Base-by-base conservation (phyloP, 2,888 invertebrate genomes). In the Drosophila antonietae region DNA sequence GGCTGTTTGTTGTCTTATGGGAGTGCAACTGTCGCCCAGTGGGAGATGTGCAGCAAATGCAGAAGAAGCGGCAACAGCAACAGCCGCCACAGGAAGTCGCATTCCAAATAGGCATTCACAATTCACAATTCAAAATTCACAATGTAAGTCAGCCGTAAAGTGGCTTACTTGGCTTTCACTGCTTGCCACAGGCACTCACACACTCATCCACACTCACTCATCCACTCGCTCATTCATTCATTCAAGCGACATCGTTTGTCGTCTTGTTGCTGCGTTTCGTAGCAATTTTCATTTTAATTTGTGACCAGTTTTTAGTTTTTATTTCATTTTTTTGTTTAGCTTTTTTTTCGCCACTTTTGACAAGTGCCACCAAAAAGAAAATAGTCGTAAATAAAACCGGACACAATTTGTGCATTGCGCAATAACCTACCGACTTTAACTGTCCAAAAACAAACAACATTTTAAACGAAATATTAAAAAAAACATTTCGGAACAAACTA, bases 101-200 rank as follows among this genome's bases (percentile, higher is more conserved):
- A 81, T 71, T 64, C 78, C 67, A 44, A 66, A 73, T 67, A 70
- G 66, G 73, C 84, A 78, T 77, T 83, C 75, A 71, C 83, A 72
- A 73, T 65, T 61, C 75, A 72, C 83, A 80, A 68, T 68, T 71
- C 69, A 68, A 81, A 80, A 68, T 68, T 71, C 69, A 68, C 82
- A 83, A 88, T 83, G 79, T 86, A 86, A 88, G 83, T 83, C 87
- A 80, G 75, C 75, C 68, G 73, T 73, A 65, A 75, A 83, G 83
- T 83, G 68, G 78, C 83, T 88, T 85, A 85, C 74, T 75, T 71
- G 88, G 89, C 83, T 83, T 83, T 83, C 83, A 86, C 83, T 83
- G 56, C 73, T 47, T 37, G 55, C 67, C 28, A 47, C 43, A 43
- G 18, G 7, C 33, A 15, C 33, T 23, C 28, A 59, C 31, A 7